Evolutionary conservation across 2,888 invertebrate genomes (phyloP), one percentile per base, ranked within the genome.

Genomic region (Myopa testacea): DNA sequence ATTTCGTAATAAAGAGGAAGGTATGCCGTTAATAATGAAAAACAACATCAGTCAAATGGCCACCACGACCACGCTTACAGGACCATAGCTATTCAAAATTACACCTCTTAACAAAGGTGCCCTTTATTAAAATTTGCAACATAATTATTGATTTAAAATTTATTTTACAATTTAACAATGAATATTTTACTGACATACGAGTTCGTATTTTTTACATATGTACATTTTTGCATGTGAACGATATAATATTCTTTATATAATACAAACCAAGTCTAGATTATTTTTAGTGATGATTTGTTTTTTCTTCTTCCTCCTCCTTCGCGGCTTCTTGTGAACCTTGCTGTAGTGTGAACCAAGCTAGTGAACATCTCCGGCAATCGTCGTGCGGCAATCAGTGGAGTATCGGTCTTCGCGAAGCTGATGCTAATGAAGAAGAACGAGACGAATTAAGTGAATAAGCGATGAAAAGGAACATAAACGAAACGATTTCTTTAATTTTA

Each of bases 341-440:
- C 26, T 55, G 55, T 37, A 60, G 37, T 58, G 16, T 45, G 60
- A 50, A 63, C 52, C 65, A 63, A 63, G 16, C 65, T 4, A 50
- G 12, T 52, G 34, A 63, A 45, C 65, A 75, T 69, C 68, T 58
- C 19, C 58, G 45, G 40, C 50, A 60, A 69, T 69, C 68, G 19
- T 69, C 69, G 19, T 58, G 58, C 45, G 68, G 68, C 55, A 45
- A 60, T 52, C 75, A 75, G 26, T 75, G 75, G 75, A 34, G 14
- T 3, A 2, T 50, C 45, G 75, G 38, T 16, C 52, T 67, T 7
- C 19, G 62, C 7, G 75, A 75, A 69, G 19, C 45, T 60, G 60
- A 26, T 45, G 6, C 10, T 10, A 45, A 45, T 45, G 45, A 37
- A 65, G 68, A 75, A 8, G 75, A 26, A 26, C 26, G 26, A 8